Evolutionary conservation across 2,113 vertebrate species (phyloP).

Genomic region (Penelope pileata): DNA sequence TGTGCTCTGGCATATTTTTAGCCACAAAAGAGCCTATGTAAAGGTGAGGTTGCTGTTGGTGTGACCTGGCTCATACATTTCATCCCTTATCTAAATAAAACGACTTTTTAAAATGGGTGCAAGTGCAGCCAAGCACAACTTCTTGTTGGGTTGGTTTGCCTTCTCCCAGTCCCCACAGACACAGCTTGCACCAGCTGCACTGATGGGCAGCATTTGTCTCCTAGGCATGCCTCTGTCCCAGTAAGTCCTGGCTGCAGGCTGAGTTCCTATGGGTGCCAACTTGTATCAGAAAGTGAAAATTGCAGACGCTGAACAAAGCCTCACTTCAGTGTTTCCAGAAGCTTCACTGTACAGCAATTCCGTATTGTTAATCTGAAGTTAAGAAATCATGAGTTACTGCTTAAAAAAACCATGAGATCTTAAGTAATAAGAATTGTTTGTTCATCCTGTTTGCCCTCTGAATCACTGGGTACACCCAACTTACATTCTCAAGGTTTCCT

Average conservation of each 20-base stretch:
- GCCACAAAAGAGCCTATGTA: background rate
- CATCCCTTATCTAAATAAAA: background rate
- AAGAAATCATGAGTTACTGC: background rate
- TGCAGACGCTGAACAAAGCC: background rate
- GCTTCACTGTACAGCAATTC: background rate
- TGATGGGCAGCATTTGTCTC: background rate
- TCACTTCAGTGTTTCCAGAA: background rate
- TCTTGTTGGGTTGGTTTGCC: background rate
- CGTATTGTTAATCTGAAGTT: background rate
- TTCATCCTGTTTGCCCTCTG: background rate
- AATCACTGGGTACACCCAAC: background rate
- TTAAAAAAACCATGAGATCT: background rate
- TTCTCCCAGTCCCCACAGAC: background rate
- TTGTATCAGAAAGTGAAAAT: background rate
- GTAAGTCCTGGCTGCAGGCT: rapidly evolving
- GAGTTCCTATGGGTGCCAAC: background rate
- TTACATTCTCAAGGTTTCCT: background rate
- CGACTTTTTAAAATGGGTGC: background rate
- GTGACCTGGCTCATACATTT: background rate
- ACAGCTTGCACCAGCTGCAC: background rate
- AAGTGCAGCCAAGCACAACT: background rate
- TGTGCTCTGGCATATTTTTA: background rate
- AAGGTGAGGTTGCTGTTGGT: background rate
- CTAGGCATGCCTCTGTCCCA: background rate
- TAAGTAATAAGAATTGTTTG: background rate